Evolutionary conservation across 2,113 vertebrate genomes (phyloP), one percentile per base, ranked within the genome.

Genomic region (Scytalopus superciliaris): DNA sequence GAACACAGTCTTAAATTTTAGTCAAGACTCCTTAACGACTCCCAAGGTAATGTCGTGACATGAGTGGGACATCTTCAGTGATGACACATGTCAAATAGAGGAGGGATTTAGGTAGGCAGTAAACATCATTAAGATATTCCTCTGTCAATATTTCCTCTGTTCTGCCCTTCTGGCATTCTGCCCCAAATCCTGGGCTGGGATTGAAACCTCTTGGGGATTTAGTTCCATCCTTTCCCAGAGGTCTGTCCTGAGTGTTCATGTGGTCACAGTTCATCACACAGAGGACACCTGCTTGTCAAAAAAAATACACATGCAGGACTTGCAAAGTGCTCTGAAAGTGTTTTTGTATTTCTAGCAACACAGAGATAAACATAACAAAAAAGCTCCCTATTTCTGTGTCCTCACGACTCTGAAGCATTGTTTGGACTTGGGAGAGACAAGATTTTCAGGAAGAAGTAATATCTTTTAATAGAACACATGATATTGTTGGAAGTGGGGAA

Each of bases 401-500:
- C 52, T 91, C 27, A 47, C 44, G 9, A 12, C 31, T 86, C 47
- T 31, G 64, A 68, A 90, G 42, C 42, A 37, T 70, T 86, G 52
- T 87, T 88, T 84, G 60, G 47, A 63, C 83, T 55, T 90, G 47
- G 44, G 79, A 90, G 70, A 91, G 42, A 81, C 7, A 63, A 74
- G 33, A 35, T 74, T 89, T 84, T 19, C 76, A 95, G 89, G 73
- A 90, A 77, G 72, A 88, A 92, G 35, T 67, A 86, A 60, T 93
- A 89, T 77, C 60, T 92, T 94, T 92, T 89, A 87, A 72, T 63
- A 86, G 90, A 94, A 81, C 60, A 59, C 28, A 57, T 0, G 0
- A 56, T 75, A 74, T 81, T 92, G 39, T 86, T 84, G 55, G 14
- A 49, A 68, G 28, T 21, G 28, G 35, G 4, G 6, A 10, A 62